These are phyloP conservation scores for Idaea biselata DNA, from an alignment of 2,888 invertebrate genomes.

Conservation along the genomic window DNA sequence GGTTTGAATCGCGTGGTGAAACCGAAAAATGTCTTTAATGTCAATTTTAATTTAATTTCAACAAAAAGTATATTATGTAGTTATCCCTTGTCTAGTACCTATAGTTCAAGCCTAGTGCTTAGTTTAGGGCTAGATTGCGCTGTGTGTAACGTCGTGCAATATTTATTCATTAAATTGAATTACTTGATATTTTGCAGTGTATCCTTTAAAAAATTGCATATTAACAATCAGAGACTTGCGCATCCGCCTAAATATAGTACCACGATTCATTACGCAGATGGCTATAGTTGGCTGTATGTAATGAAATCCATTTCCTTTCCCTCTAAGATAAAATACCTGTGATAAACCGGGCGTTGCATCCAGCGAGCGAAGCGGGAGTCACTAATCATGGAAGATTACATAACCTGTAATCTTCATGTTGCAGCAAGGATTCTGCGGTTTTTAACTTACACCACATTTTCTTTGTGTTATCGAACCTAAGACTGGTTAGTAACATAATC, in stretches of 20 bases:
- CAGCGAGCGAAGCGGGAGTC: constrained; percentile 15
- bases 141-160: too few relatives aligned
- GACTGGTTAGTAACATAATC: neutral
- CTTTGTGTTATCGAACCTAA: constrained; percentile 13
- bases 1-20: too few relatives aligned
- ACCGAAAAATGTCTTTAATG: too few relatives aligned
- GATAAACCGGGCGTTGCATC: constrained; percentile 8
- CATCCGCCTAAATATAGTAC: neutral
- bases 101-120: too few relatives aligned
- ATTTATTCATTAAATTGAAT: too few relatives aligned
- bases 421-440: constrained; percentile 18
- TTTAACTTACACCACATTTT: constrained; percentile 15
- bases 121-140: too few relatives aligned
- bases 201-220: too few relatives aligned
- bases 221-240: too few relatives aligned
- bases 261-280: constrained; percentile 18
- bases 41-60: too few relatives aligned
- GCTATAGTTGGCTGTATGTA: constrained; percentile 11
- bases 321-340: constrained; percentile 9
- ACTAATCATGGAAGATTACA: constrained; percentile 21
- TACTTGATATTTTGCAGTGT: too few relatives aligned
- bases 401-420: constrained; percentile 21
- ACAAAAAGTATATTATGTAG: too few relatives aligned
- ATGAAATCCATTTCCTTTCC: constrained; percentile 16
- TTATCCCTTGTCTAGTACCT: too few relatives aligned